Conservation (phyloP, 2,888 invertebrate species). For the Isotomurus palustris region DNA sequence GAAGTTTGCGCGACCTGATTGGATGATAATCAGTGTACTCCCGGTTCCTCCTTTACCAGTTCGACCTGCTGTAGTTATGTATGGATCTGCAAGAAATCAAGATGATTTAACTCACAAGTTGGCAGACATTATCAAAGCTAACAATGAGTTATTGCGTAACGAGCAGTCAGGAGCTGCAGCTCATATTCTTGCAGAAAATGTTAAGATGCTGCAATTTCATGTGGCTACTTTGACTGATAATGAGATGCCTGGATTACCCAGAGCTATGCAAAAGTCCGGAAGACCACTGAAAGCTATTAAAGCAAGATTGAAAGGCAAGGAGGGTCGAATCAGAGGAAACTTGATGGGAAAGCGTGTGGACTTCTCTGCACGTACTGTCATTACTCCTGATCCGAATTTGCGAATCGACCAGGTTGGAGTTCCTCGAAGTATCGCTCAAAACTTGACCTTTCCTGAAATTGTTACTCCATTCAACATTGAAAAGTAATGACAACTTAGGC, state of each 20-base stretch:
- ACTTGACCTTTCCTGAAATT: constrained; percentile 97
- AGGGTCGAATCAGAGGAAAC: constrained; percentile 97
- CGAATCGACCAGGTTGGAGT: constrained; percentile 90
- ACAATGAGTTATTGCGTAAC: constrained; percentile 90
- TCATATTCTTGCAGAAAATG: constrained; percentile 94
- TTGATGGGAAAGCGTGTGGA: constrained; percentile 99
- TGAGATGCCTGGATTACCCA: constrained; percentile 96
- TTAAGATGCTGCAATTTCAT: constrained; percentile 96
- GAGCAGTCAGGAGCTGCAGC: constrained; percentile 96
- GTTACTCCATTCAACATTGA: constrained; percentile 99
- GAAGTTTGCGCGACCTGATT: constrained; percentile 94
- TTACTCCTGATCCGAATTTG: constrained; percentile 91
- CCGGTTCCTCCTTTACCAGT: constrained; percentile 96
- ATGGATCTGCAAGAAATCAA: constrained; percentile 94
- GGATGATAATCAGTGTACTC: constrained; percentile 97
- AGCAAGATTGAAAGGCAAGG: constrained; percentile 93
- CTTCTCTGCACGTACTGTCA: constrained; percentile 98
- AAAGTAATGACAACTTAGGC: constrained; percentile 55
- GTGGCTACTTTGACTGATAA: constrained; percentile 98
- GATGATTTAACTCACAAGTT: constrained; percentile 99
- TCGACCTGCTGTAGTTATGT: constrained; percentile 97
- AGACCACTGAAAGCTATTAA: constrained; percentile 97
- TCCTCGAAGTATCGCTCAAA: constrained; percentile 96
- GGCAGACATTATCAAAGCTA: constrained; percentile 96
- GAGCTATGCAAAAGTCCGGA: constrained; percentile 98